These are phyloP conservation scores for Bellardia pandia DNA, from an alignment of 2,888 invertebrate genomes.

Conservation along the genomic window DNA sequence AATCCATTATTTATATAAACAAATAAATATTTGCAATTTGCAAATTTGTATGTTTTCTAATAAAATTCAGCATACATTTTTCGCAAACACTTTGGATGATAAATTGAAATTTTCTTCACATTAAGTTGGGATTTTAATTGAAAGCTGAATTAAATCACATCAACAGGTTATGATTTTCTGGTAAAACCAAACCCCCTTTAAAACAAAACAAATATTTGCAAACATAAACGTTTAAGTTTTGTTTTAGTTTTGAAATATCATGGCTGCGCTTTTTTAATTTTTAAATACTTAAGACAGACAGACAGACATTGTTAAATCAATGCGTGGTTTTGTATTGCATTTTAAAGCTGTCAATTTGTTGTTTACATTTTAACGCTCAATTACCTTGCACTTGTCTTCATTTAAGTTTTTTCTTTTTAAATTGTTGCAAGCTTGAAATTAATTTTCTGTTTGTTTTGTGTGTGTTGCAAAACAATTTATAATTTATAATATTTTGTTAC, in stretches of 20 bases:
- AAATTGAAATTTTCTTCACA: not conserved
- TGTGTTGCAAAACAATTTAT: constrained; percentile 41
- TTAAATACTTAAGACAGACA: not conserved
- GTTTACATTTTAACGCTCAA: constrained; percentile 74
- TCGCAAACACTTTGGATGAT: not conserved
- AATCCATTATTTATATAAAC: too few species aligned
- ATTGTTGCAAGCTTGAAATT: constrained; percentile 63
- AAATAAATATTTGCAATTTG: not conserved
- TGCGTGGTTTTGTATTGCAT: constrained; percentile 46
- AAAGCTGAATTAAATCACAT: not conserved
- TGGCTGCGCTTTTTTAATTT: not conserved
- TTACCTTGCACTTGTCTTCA: constrained; percentile 80
- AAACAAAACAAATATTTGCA: not conserved
- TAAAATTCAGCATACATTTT: not conserved
- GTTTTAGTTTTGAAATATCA: not conserved
- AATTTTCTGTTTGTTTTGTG: constrained; percentile 24
- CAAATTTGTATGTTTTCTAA: not conserved
- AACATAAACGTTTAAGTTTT: not conserved
- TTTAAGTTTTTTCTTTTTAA: constrained; percentile 49
- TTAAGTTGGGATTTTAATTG: constrained; percentile 18
- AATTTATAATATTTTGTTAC: constrained; percentile 53
- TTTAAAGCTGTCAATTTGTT: constrained; percentile 56
- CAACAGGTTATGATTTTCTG: constrained; percentile 6
- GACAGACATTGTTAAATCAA: constrained; percentile 23
- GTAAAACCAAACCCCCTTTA: constrained; percentile 35